These are phyloP conservation scores for Protobothrops mucrosquamatus DNA, from an alignment of 2,113 vertebrate genomes.

Conservation along the genomic window DNA sequence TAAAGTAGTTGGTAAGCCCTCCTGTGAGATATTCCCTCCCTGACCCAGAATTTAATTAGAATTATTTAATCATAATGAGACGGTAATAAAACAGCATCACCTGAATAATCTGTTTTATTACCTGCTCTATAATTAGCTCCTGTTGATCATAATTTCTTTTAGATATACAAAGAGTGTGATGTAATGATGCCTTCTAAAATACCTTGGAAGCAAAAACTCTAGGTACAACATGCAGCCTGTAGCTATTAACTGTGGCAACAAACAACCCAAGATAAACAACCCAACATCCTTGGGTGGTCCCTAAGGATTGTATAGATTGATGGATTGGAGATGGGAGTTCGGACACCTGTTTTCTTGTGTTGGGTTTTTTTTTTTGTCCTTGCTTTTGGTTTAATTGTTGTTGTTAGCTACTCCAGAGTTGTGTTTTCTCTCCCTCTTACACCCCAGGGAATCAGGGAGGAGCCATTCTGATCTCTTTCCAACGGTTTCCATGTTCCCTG, in stretches of 20 bases:
- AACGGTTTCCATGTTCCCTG: background rate
- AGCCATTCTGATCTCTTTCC: background rate
- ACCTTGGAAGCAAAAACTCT: background rate
- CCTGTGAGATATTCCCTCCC: conserved; percentile 68
- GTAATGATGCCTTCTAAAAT: conserved; percentile 32
- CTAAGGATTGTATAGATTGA: background rate
- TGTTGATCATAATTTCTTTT: conserved; percentile 57
- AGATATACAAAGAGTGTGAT: conserved; percentile 52
- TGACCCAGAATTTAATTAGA: conserved; percentile 71
- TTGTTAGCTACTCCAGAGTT: background rate
- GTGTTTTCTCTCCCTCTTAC: background rate
- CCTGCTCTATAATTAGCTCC: conserved; percentile 65
- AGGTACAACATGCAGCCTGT: background rate
- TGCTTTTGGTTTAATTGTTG: background rate
- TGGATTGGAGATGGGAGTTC: background rate
- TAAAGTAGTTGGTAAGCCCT: conserved; percentile 65
- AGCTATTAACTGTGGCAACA: background rate
- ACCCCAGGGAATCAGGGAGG: background rate
- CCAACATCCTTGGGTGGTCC: background rate
- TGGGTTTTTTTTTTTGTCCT: background rate
- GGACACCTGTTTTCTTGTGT: background rate
- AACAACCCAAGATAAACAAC: background rate
- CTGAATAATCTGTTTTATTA: conserved; percentile 73
- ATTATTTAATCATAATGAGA: conserved; percentile 74
- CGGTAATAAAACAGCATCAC: conserved; percentile 71